Conservation (phyloP, 1,140 invertebrate genomes). For the Microplitis mediator region DNA sequence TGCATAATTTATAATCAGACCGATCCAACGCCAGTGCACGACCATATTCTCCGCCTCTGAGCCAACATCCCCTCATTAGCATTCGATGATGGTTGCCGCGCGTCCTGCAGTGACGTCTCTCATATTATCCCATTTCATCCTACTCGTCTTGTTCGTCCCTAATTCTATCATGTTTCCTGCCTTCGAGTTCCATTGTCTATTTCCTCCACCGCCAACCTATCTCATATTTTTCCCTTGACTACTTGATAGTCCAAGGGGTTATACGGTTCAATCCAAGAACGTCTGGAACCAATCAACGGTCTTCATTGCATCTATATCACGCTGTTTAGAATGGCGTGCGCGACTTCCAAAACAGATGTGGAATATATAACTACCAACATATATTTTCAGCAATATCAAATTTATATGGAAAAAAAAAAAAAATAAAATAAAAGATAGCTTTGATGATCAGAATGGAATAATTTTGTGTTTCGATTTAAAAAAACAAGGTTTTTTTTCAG, state of each 20-base stretch:
- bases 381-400: no score
- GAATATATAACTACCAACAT: no score
- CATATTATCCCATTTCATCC: conserved; percentile 54
- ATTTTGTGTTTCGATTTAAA: no score
- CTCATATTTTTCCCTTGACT: conserved; percentile 23
- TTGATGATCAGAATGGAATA: no score
- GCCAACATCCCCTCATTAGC: conserved; percentile 62
- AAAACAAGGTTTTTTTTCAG: no score
- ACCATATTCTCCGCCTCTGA: conserved; percentile 48
- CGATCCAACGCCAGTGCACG: conserved; percentile 42
- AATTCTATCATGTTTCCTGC: conserved; percentile 4
- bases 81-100: conserved; percentile 63
- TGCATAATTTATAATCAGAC: conserved; percentile 64
- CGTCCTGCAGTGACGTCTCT: conserved; percentile 55
- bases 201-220: conserved; percentile 4
- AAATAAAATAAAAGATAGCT: no score
- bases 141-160: conserved; percentile 16
- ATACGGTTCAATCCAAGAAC: conserved; percentile 24
- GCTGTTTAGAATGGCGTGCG: background rate
- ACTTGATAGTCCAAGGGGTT: conserved; percentile 19
- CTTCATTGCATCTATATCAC: conserved; percentile 7
- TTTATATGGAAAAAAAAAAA: no score
- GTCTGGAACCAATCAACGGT: conserved; percentile 35
- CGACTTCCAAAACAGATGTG: background rate
- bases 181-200: conserved; percentile 34